phyloP scores from a whole-genome alignment of 1,140 invertebrate species.

The Cheumatopsyche charites region DNA sequence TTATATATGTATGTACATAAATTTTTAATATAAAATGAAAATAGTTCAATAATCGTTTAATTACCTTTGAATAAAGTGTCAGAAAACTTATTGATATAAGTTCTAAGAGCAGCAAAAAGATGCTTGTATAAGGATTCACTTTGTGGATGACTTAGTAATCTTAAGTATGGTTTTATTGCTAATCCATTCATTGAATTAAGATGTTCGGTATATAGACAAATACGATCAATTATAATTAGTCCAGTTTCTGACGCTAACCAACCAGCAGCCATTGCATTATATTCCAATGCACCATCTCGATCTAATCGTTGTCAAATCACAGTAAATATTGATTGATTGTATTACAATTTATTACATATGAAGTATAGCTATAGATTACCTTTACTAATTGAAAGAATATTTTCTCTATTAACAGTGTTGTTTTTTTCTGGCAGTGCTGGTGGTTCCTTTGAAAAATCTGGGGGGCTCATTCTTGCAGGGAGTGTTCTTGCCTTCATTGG shows the following conservation, averaged over 20 bases:
- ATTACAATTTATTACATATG: not conserved
- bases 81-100: constrained; percentile 91
- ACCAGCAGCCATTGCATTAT: constrained; percentile 78
- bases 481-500: constrained; percentile 68
- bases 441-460: constrained; percentile 62
- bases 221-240: constrained; percentile 82
- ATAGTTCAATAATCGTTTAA: constrained; percentile 15
- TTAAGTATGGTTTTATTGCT: constrained; percentile 80
- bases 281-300: constrained; percentile 65
- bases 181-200: constrained; percentile 77
- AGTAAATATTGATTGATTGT: not conserved
- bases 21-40: constrained; percentile 24
- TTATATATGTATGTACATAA: constrained; percentile 3
- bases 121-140: constrained; percentile 89
- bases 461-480: constrained; percentile 78
- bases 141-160: constrained; percentile 85
- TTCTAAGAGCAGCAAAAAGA: constrained; percentile 86
- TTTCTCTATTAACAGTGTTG: constrained; percentile 62
- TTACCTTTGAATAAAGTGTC: constrained; percentile 79
- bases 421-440: constrained; percentile 60
- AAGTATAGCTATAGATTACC: constrained; percentile 23
- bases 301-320: constrained; percentile 62
- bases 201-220: constrained; percentile 84
- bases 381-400: constrained; percentile 53
- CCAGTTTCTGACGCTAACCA: constrained; percentile 91